Base-by-base conservation (phyloP, 2,113 vertebrate species). In the Sarotherodon lohbergeri region DNA sequence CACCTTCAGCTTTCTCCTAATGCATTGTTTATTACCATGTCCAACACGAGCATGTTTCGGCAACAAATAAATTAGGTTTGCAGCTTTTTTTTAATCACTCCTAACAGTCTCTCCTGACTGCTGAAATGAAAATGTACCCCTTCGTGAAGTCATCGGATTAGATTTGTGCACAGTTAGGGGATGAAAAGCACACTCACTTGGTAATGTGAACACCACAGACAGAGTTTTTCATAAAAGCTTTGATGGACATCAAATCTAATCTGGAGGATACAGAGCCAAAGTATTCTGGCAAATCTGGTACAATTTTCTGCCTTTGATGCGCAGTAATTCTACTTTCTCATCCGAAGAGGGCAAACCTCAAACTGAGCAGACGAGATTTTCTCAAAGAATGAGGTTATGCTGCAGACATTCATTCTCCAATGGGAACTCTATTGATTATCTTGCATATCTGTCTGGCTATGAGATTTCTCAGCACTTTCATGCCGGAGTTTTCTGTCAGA, bases 211-310 rank as follows among this genome's bases (percentile, higher is more conserved):
- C 54, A 91, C 85, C 82, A 85, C 87, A 86, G 90, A 94, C 63
- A 82, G 80, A 87, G 71, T 94, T 92, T 94, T 93, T 92, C 83
- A 86, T 87, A 81, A 94, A 93, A 92, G 90, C 92, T 93, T 94
- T 93, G 91, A 95, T 95, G 90, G 92, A 91, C 88, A 91, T 94
- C 57, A 91, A 93, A 94, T 95, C 88, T 90, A 92, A 93, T 95
- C 91, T 91, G 66, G 85, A 87, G 86, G 85, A 94, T 90, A 87
- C 71, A 89, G 89, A 90, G 81, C 90, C 59, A 82, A 76, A 91
- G 91, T 92, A 89, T 93, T 92, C 90, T 84, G 87, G 92, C 85
- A 94, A 93, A 93, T 92, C 86, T 88, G 71, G 81, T 85, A 13
- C 12, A 66, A 86, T 88, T 92, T 88, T 91, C 81, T 81, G 63